Evolutionary conservation across 2,113 vertebrate species (phyloP), one percentile per base, ranked within the genome.

Genomic region (Tachuris rubrigastra): DNA sequence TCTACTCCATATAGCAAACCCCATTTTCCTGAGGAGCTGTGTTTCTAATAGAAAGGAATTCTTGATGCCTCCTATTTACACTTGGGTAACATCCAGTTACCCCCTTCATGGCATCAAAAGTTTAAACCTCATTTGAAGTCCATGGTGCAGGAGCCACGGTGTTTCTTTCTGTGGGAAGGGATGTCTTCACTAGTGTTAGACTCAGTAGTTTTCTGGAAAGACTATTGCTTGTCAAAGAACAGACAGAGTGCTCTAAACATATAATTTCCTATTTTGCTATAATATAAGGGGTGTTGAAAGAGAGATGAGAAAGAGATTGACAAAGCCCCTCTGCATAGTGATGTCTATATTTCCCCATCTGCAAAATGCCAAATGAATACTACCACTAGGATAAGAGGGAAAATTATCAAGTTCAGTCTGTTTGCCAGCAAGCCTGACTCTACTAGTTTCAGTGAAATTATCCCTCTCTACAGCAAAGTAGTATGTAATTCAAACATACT

Each of bases 211-310:
- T 95, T 5, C 37, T 67, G 44, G 37, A 67, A 85, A 90, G 72
- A 68, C 28, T 83, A 25, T 44, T 71, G n/a, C 73, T 80, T 68
- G 73, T 74, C 76, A 88, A 81, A 74, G 56, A 86, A 63, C 31
- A 92, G 33, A 30, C 30, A 69, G 50, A 90, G 37, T 52, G 42
- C 47, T 78, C 20, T 71, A 84, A 93, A 95, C 5, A 2, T 94
- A 69, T 62, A 62, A 95, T 95, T 93, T 96, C 39, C 73, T 89
- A 47, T 92, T 97, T 90, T 95, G 33, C 31, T 84, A 3, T 89
- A 92, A 92, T 86, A 65, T 37, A 66, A 78, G 22, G 72, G 55
- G 17, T 95, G 42, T 63, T 92, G 88, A 90, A 94, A 77, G 39
- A 25, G 79, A 50, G 76, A 86, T 77, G 88, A 56, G 60, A 93